Evolutionary conservation across 2,113 vertebrate genomes (phyloP).

Genomic region (Tragelaphus strepsiceros): DNA sequence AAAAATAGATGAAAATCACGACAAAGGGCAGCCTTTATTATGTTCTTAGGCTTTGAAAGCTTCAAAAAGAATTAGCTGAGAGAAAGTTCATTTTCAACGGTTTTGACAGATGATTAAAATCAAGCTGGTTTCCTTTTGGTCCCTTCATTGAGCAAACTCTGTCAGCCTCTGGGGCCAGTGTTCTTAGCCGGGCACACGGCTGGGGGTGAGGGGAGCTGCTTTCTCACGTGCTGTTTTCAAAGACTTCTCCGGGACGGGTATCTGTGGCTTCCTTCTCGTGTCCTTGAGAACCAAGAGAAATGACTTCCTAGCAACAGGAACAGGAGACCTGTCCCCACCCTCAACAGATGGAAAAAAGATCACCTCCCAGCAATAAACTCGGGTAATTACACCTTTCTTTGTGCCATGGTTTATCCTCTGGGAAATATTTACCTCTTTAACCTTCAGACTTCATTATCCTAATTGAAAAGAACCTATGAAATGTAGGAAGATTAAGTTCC

Average conservation of each 20-base stretch:
- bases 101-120: conserved; percentile 4
- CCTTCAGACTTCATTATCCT: background rate
- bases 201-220: background rate
- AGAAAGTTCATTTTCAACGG: background rate
- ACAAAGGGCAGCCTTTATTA: background rate
- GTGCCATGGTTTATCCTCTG: background rate
- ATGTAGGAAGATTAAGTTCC: background rate
- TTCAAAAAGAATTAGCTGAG: background rate
- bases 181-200: background rate
- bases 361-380: background rate
- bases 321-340: too few relatives aligned
- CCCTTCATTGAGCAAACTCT: background rate
- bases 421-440: background rate
- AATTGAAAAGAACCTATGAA: background rate
- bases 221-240: background rate
- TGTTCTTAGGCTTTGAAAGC: background rate
- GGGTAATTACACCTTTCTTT: background rate
- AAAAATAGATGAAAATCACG: background rate
- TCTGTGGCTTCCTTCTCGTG: background rate
- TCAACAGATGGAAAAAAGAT: background rate
- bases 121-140: conserved; percentile 4
- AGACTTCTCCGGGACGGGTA: background rate
- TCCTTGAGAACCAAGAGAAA: background rate
- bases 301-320: background rate
- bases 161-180: background rate